Percentiles rank a stretch among this genome's conserved stretches.
phyloP scores from a whole-genome alignment of 2,888 invertebrate genomes.

The Nebria brevicollis region DNA sequence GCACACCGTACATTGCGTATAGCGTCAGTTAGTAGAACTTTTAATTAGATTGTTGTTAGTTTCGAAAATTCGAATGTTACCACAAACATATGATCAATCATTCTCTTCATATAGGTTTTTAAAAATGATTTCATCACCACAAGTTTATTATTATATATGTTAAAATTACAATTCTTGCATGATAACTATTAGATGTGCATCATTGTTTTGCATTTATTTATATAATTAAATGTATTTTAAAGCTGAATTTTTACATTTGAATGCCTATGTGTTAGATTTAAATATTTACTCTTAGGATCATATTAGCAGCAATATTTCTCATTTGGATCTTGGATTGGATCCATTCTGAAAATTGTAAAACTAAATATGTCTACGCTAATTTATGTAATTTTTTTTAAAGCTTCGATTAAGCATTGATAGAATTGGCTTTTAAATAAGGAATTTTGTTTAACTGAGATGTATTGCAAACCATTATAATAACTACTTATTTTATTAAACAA shows the following conservation, averaged over 20 bases:
- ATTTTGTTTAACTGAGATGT: no score
- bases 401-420: no score
- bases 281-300: constrained; percentile 3
- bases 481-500: background rate
- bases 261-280: constrained; percentile 45
- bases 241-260: constrained; percentile 38
- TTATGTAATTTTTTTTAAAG: no score
- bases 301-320: background rate
- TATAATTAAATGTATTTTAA: constrained; percentile 39
- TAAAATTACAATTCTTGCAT: constrained; percentile 38
- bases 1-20: background rate
- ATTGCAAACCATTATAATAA: no score
- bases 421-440: no score
- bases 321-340: background rate
- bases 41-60: background rate
- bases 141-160: constrained; percentile 37
- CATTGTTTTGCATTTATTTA: constrained; percentile 44
- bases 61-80: background rate
- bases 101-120: constrained; percentile 29
- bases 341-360: background rate
- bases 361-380: no score
- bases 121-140: constrained; percentile 38
- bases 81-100: background rate
- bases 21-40: background rate
- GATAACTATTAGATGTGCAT: constrained; percentile 42